phyloP scores from a whole-genome alignment of 2,888 invertebrate genomes.

The Silvanus unidentatus region DNA sequence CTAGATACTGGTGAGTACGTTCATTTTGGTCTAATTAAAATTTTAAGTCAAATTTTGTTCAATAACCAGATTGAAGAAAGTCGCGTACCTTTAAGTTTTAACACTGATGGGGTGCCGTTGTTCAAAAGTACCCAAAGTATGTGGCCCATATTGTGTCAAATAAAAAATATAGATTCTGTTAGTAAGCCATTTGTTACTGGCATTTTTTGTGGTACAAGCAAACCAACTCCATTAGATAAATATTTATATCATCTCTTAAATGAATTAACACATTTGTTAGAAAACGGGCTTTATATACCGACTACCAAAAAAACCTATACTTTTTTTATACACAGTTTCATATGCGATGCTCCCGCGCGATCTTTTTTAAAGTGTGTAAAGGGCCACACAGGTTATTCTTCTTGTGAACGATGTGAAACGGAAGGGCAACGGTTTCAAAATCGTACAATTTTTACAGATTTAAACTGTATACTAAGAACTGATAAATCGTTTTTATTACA shows the following conservation, averaged over 20 bases:
- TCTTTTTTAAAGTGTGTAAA: constrained; percentile 19
- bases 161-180: constrained; percentile 10
- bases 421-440: constrained; percentile 8
- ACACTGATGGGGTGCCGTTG: constrained; percentile 15
- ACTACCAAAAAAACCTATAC: constrained; percentile 7
- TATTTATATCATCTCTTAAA: constrained; percentile 19
- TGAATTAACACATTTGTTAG: constrained; percentile 12
- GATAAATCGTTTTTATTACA: constrained; percentile 11
- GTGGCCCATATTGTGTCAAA: constrained; percentile 9
- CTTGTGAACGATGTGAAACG: constrained; percentile 20
- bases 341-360: constrained; percentile 22
- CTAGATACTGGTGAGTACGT: constrained; percentile 12
- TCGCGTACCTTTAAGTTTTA: constrained; percentile 9
- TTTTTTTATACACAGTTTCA: constrained; percentile 15
- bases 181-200: constrained; percentile 19
- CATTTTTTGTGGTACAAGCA: constrained; percentile 18
- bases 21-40: constrained; percentile 13
- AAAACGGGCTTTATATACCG: constrained; percentile 5
- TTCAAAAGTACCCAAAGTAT: constrained; percentile 8
- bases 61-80: background rate
- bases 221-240: constrained; percentile 14
- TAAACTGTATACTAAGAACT: constrained; percentile 7
- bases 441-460: constrained; percentile 5
- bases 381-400: constrained; percentile 17
- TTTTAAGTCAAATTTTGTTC: constrained; percentile 4